Base-by-base conservation (phyloP, 1,140 invertebrate genomes). In the Agraylea sexmaculata region DNA sequence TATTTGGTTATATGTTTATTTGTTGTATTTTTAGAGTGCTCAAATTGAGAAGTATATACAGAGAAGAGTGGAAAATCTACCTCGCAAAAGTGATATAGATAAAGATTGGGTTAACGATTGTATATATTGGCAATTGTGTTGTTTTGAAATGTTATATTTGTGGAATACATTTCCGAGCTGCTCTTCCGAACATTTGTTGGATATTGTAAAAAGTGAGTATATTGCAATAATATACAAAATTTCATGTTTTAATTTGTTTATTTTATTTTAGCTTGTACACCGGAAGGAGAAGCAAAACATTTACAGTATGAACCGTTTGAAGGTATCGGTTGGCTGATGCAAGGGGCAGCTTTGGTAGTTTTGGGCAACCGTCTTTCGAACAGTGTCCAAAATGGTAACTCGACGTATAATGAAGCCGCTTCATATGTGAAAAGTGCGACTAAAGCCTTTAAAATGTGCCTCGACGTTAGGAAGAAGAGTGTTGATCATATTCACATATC, bases 141-240 rank as follows among this genome's bases (percentile, higher is more conserved):
- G 74, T 20, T 74, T 78, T 51, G 80, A 83, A 55, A 60, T 82
- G 47, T 58, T 83, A 3, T 83, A 80, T 46, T 57, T 83, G 17
- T 83, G 80, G 80, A 80, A 82, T 52, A 71, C 77, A 3, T 57
- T 83, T 46, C 70, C 78, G 2, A 76, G 74, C 15, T 78, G 77
- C 55, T 68, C 59, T 3, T 27, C 37, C 1, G 59, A 68, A 19
- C 61, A 70, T 34, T 49, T 77, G 2, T 45, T 54, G 5, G 49
- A 29, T 11, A 71, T 77, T 47, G 50, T 72, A 30, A 40, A 49
- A 46, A 68, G 71, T 73, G 48, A 47, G 48, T 20, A 32, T 13
- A 22, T 33, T 30, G 10, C n/a, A 43, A 34, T 33, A 33, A 30
- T 30, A 12, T 12, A 30, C 4, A 30, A 30, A 12, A 31, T 31